Evolutionary conservation across 2,888 invertebrate species (phyloP).

Genomic region (Aphodius granarius): DNA sequence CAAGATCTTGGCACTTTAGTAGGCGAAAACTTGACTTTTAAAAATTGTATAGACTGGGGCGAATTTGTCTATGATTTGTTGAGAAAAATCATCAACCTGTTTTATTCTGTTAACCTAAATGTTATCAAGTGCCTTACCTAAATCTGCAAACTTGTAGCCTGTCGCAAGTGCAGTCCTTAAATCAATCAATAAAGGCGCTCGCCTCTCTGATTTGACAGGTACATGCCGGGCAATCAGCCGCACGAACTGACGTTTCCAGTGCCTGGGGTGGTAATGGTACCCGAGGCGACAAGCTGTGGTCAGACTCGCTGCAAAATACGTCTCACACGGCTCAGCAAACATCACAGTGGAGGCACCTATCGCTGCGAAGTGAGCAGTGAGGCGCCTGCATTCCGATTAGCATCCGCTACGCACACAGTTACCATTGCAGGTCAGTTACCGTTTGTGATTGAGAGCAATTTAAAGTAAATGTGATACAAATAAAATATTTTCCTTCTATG

Average conservation of each 20-base stretch:
- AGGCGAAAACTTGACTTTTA: too few relatives aligned
- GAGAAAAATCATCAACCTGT: too few relatives aligned
- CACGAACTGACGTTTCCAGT: conserved; percentile 48
- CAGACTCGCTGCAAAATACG: conserved; percentile 49
- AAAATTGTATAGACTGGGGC: too few relatives aligned
- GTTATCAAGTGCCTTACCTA: background rate
- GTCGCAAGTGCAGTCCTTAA: background rate
- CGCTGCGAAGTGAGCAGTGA: conserved; percentile 66
- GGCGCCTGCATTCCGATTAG: conserved; percentile 61
- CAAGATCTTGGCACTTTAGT: too few relatives aligned
- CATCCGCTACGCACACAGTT: conserved; percentile 60
- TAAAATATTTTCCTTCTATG: background rate
- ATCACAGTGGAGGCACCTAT: conserved; percentile 57
- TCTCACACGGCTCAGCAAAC: conserved; percentile 48
- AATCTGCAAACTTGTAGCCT: background rate
- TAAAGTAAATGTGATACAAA: too few relatives aligned
- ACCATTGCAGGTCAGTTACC: conserved; percentile 62
- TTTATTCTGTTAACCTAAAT: too few relatives aligned
- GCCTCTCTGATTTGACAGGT: conserved; percentile 38
- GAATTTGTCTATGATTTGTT: too few relatives aligned
- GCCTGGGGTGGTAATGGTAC: conserved; percentile 48
- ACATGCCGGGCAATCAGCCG: conserved; percentile 45
- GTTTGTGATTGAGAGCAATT: too few relatives aligned
- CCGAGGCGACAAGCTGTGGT: conserved; percentile 43
- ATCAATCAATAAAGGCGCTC: background rate